These are phyloP conservation scores for Microcebus lehilahytsara DNA, from an alignment of 2,113 vertebrate species.

Conservation along the genomic window DNA sequence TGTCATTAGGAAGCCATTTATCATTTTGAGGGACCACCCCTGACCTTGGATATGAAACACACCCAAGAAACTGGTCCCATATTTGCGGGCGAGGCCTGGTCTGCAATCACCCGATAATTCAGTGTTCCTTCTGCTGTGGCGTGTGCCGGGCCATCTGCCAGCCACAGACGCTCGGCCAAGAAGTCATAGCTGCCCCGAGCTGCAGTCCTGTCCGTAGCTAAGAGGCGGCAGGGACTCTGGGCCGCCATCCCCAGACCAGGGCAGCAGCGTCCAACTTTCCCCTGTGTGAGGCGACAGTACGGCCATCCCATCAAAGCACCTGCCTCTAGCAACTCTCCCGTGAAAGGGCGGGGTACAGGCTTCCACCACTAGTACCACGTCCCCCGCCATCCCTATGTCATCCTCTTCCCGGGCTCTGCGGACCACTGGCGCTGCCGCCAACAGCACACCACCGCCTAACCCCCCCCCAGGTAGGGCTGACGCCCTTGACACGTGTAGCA, in stretches of 20 bases:
- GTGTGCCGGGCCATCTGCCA: not conserved
- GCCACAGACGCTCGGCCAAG: not conserved
- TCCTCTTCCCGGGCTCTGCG: not conserved
- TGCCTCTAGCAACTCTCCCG: not conserved
- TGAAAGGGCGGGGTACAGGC: not conserved
- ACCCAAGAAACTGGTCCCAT: not conserved
- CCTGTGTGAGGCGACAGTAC: not conserved
- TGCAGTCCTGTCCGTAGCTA: not conserved
- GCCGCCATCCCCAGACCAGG: not conserved
- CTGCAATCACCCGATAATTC: not conserved
- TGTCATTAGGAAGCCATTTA: not conserved
- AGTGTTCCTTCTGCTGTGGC: not conserved
- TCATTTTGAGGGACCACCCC: not conserved
- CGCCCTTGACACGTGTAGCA: not conserved
- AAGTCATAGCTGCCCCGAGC: not conserved
- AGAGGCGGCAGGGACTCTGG: not conserved
- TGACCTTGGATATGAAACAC: not conserved
- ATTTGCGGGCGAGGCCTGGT: not conserved
- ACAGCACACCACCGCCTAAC: not conserved
- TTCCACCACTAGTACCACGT: not conserved
- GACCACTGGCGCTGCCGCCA: too few species aligned
- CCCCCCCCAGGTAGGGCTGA: accelerated
- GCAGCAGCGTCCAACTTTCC: not conserved
- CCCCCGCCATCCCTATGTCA: not conserved
- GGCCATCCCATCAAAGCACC: not conserved